Evolutionary conservation across 2,888 invertebrate genomes (phyloP).

Genomic region (Caenorhabditis sulstoni): DNA sequence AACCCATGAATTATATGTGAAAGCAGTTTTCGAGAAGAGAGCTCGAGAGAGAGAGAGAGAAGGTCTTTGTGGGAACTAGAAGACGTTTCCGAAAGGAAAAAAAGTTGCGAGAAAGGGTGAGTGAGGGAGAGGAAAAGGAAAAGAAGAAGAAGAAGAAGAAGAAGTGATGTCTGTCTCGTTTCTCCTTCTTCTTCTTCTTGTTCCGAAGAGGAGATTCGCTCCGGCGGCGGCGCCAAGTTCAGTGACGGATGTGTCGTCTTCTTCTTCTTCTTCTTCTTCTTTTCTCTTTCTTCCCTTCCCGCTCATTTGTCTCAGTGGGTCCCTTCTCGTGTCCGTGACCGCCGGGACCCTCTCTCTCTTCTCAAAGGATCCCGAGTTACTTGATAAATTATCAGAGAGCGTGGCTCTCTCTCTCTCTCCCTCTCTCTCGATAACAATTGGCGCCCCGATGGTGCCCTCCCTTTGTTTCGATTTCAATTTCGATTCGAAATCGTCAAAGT

Average conservation of each 20-base stretch:
- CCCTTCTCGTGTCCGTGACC: not conserved
- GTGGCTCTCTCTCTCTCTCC: too few relatives aligned
- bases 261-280: too few relatives aligned
- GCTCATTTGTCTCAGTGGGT: conserved; percentile 17
- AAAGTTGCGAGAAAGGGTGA: not conserved
- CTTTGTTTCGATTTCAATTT: conserved; percentile 30
- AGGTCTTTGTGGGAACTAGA: not conserved
- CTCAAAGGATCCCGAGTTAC: conserved; percentile 31
- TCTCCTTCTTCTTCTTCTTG: not conserved
- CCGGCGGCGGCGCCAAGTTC: conserved; percentile 4
- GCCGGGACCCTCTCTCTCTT: not conserved
- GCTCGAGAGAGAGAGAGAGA: not conserved
- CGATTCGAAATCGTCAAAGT: conserved; percentile 10
- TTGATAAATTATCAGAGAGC: conserved; percentile 58
- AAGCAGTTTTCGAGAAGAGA: too few relatives aligned
- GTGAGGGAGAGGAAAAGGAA: not conserved
- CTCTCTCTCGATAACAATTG: conserved; percentile 22
- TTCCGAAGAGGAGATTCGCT: conserved; percentile 3
- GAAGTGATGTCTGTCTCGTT: conserved; percentile 7
- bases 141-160: conserved; percentile 1
- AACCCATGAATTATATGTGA: too few relatives aligned
- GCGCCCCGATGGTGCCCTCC: conserved; percentile 15
- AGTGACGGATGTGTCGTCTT: conserved; percentile 2
- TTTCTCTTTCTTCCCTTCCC: not conserved
- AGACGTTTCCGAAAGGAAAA: not conserved